Evolutionary conservation across 2,113 vertebrate genomes (phyloP).

Genomic region (Elachura formosa): DNA sequence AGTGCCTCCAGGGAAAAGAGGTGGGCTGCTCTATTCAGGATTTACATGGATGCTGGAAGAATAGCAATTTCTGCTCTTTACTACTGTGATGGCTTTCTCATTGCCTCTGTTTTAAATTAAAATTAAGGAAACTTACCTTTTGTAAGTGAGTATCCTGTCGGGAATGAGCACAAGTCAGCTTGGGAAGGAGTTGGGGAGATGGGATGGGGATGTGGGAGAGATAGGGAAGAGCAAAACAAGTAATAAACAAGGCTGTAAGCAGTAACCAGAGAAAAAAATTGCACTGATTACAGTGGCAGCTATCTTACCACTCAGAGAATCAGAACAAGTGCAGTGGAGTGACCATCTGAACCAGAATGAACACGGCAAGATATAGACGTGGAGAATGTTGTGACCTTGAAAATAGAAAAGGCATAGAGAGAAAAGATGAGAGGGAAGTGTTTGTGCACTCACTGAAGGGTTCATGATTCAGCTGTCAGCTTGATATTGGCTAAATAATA

Average conservation of each 20-base stretch:
- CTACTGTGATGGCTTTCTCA: background rate
- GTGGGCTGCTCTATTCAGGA: accelerated
- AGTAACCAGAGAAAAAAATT: background rate
- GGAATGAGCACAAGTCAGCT: background rate
- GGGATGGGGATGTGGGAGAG: accelerated
- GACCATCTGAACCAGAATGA: background rate
- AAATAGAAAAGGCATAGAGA: background rate
- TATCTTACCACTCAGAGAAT: background rate
- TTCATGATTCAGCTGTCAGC: background rate
- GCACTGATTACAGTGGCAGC: background rate
- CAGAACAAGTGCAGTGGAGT: background rate
- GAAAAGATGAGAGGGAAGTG: background rate
- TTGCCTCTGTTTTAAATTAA: background rate
- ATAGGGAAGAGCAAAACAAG: background rate
- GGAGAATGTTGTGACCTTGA: background rate
- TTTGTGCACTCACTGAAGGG: background rate
- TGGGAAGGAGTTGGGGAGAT: accelerated
- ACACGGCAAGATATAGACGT: background rate
- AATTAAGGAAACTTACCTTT: background rate
- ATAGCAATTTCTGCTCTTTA: background rate
- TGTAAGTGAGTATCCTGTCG: background rate
- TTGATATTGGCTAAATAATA: background rate
- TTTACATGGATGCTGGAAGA: background rate
- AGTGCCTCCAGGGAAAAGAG: background rate
- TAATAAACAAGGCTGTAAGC: background rate